phyloP scores from a whole-genome alignment of 2,888 invertebrate genomes.

The Leistus spinibarbis region DNA sequence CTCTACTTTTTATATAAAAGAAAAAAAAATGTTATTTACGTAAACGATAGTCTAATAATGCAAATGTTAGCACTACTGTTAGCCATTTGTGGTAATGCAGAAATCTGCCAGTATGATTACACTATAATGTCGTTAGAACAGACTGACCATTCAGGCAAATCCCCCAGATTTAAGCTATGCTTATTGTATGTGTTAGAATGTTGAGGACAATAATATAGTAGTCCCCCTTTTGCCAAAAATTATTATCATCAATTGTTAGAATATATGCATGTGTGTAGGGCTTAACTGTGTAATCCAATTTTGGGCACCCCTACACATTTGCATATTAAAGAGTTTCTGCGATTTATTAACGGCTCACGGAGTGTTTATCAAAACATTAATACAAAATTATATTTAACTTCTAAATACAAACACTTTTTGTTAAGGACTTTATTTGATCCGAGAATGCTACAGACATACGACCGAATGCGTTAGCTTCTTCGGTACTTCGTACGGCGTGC shows the following conservation, averaged over 20 bases:
- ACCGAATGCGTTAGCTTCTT: too few relatives aligned
- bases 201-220: conserved; percentile 16
- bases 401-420: too few relatives aligned
- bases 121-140: conserved; percentile 25
- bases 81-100: background rate
- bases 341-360: too few relatives aligned
- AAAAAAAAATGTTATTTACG: too few relatives aligned
- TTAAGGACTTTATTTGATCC: too few relatives aligned
- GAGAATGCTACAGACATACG: too few relatives aligned
- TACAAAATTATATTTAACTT: too few relatives aligned
- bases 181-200: conserved; percentile 32
- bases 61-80: background rate
- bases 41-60: background rate
- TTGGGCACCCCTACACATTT: conserved; percentile 11
- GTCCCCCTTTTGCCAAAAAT: conserved; percentile 18
- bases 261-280: background rate
- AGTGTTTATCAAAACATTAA: too few relatives aligned
- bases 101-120: background rate
- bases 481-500: too few relatives aligned
- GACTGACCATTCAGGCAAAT: conserved; percentile 23
- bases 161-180: conserved; percentile 26
- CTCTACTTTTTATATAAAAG: too few relatives aligned
- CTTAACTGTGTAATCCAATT: conserved; percentile 22
- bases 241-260: conserved; percentile 23
- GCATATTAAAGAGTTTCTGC: conserved; percentile 35